These are phyloP conservation scores for Todiramphus chloris DNA, from an alignment of 2,113 vertebrate species.

Conservation along the genomic window DNA sequence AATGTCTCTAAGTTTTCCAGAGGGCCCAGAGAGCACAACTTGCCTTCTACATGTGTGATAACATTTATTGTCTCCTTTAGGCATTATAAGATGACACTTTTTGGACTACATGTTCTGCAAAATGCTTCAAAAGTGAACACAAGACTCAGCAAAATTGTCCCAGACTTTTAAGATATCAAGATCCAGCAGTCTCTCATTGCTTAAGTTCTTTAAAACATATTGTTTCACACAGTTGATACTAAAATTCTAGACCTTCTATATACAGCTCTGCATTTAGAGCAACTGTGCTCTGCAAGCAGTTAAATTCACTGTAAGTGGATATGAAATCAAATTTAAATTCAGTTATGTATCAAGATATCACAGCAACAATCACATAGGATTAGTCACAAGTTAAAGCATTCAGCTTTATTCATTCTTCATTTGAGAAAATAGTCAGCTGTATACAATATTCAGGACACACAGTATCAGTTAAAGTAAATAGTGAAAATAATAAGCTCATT, in stretches of 20 bases:
- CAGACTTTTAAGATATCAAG: not conserved
- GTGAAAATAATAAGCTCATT: not conserved
- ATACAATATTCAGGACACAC: not conserved
- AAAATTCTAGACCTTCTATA: not conserved
- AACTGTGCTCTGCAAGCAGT: not conserved
- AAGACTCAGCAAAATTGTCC: not conserved
- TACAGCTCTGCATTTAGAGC: not conserved
- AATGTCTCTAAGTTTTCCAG: not conserved
- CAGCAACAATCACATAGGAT: not conserved
- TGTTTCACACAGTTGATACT: not conserved
- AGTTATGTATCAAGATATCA: not conserved
- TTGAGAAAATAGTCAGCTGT: not conserved
- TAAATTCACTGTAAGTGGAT: not conserved
- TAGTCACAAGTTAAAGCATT: not conserved
- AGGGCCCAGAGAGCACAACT: not conserved
- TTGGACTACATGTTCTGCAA: not conserved
- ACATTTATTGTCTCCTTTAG: not conserved
- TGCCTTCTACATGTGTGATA: not conserved
- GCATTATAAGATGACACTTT: not conserved
- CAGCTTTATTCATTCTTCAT: not conserved
- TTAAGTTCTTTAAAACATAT: not conserved
- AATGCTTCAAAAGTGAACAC: not conserved
- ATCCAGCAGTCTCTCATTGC: not conserved
- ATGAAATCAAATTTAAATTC: not conserved
- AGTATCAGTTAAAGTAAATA: not conserved